Evolutionary conservation across 2,797 vertebrate genomes (phyloP).

Genomic region (Cyprinodon diabolis): DNA sequence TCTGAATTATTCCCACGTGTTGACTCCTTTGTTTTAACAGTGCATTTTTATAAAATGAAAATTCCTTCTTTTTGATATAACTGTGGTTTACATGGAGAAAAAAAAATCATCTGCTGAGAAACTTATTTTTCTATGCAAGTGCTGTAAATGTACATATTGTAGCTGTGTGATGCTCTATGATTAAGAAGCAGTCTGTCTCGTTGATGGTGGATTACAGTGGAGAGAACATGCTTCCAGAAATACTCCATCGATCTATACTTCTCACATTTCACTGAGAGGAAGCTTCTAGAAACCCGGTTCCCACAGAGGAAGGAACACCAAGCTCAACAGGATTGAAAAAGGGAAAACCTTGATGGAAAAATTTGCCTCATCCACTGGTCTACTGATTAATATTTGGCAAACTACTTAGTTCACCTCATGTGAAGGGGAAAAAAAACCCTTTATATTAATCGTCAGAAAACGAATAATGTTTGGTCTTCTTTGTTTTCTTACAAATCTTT

Average conservation of each 20-base stretch:
- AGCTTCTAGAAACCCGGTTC: conserved; percentile 40
- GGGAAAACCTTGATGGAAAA: conserved; percentile 61
- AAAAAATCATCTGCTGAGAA: conserved; percentile 81
- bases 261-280: conserved; percentile 56
- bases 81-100: conserved; percentile 77
- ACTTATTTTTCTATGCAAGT: conserved; percentile 86
- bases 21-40: conserved; percentile 71
- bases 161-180: conserved; percentile 73
- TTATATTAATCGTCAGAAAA: conserved; percentile 59
- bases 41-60: conserved; percentile 76
- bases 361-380: conserved; percentile 66
- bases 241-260: conserved; percentile 56
- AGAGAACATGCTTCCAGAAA: conserved; percentile 72
- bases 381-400: conserved; percentile 75
- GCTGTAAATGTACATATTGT: conserved; percentile 81
- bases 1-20: conserved; percentile 47
- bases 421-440: conserved; percentile 59
- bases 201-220: conserved; percentile 62
- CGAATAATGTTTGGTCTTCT: conserved; percentile 73
- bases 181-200: conserved; percentile 64
- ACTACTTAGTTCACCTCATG: conserved; percentile 76
- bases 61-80: conserved; percentile 77
- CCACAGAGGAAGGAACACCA: conserved; percentile 14
- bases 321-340: conserved; percentile 49
- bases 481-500: conserved; percentile 80